Percentiles rank a stretch among this genome's conserved stretches.
Evolutionary conservation across 35 echinoderm and acorn worm species (phyloP).

Genomic region (Acanthaster planci): DNA sequence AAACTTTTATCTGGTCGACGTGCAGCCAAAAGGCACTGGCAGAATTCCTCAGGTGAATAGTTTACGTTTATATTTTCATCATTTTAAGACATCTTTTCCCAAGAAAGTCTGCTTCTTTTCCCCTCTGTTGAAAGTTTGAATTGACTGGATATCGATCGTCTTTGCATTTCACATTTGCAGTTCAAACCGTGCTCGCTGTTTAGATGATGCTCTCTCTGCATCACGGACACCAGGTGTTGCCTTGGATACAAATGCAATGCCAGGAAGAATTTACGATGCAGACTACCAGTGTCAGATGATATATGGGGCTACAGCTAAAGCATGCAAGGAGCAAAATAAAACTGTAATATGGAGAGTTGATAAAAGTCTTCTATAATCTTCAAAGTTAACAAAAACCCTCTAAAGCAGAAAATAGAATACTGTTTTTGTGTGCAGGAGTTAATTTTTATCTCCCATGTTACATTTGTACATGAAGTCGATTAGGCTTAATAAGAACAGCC

Average conservation of each 20-base stretch:
- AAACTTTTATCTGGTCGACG: neutral
- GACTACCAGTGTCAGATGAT: constrained; percentile 21
- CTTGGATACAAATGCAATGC: neutral
- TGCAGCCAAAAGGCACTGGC: neutral
- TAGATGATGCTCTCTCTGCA: neutral
- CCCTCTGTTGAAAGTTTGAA: no score
- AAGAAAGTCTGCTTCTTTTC: no score
- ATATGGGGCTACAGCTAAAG: neutral
- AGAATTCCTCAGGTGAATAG: neutral
- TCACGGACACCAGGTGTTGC: neutral
- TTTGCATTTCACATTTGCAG: neutral
- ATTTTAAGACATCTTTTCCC: no score
- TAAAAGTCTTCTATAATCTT: no score
- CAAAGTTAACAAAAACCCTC: no score
- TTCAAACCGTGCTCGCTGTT: neutral
- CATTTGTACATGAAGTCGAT: no score
- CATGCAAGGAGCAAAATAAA: neutral
- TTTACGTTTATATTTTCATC: no score
- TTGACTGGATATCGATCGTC: neutral
- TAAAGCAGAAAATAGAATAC: no score
- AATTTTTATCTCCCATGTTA: no score
- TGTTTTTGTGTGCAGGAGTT: no score
- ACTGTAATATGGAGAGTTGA: neutral
- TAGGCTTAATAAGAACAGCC: no score
- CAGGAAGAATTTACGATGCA: neutral